Base-by-base conservation (phyloP, 2,888 invertebrate species). In the Oscheius sp. region DNA sequence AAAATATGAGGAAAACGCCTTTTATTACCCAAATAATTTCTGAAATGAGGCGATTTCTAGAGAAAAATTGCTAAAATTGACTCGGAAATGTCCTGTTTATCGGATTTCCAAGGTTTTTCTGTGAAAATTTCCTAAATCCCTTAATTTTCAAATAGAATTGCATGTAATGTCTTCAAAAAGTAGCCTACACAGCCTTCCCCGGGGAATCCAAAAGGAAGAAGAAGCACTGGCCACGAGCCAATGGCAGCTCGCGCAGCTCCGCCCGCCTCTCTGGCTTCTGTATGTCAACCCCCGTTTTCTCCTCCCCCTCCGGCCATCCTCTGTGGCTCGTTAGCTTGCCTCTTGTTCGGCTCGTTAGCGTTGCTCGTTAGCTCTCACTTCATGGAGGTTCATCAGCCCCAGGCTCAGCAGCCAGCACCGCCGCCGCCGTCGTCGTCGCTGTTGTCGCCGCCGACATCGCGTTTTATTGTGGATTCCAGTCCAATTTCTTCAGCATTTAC, bases 371-470 rank as follows among this genome's bases (percentile, higher is more conserved):
- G 41, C 41, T 16, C 35, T 21, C 41, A 12, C 73, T 59, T 59
- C 69, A 80, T 80, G 81, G 81, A 77, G 73, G 81, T 79, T 79
- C 79, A 81, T 78, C 81, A 35, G 35, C 5, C 35, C 35, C 35
- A 35, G 35, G 5, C 35, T 35, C 35, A 74, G 69, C 64, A 64
- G 55, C 35, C 35, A 9, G 5, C 35, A 9, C 35, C 35, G 35
- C 35, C 35, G 35, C 35, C 35, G 35, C 35, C 35, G 35, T 9
- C 72, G 61, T 46, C 53, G 53, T 53, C 53, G 53, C 53, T 23
- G 9, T 53, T 53, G 53, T 18, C 53, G 21, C 35, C 35, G 35
- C 35, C 35, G 35, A 9, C 35, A 35, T 35, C 35, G 35, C 55
- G 55, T 25, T 55, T 55, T 25, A 21, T 55, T 21, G 55, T 35